Evolutionary conservation across 1,140 invertebrate genomes (phyloP), one percentile per base, ranked within the genome.

Genomic region (Choristoneura fumiferana): DNA sequence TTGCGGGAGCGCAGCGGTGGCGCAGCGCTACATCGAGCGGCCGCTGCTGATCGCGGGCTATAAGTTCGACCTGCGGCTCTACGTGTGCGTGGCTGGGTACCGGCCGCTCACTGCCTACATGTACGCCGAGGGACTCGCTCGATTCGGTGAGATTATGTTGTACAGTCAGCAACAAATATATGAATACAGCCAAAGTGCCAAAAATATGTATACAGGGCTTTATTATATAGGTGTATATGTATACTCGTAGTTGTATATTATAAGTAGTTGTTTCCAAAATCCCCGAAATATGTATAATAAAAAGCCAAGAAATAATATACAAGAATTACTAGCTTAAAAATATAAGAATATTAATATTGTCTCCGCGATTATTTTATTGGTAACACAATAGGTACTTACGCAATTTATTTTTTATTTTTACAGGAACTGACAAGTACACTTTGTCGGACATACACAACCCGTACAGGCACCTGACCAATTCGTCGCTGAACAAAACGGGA

Each of bases 381-480:
- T n/a, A n/a, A n/a, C n/a, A n/a, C n/a, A n/a, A n/a, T n/a, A n/a
- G n/a, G n/a, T n/a, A n/a, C n/a, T n/a, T n/a, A n/a, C n/a, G n/a
- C n/a, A n/a, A n/a, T n/a, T n/a, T n/a, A n/a, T n/a, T 29, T 6
- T 29, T 6, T 29, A 29, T 29, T 3, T 29, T 82, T 76, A 40
- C 92, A 90, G 89, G 89, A 3, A 96, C 95, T 0, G 94, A 95
- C 69, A 96, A 95, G 77, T 96, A 95, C 78, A 94, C 92, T 0
- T 75, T 96, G 37, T 92, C 93, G 10, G 92, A 94, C 71, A 87
- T 97, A 10, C 92, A 93, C 58, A 96, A 97, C 78, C 92, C 93
- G 0, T 97, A 95, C 81, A 91, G 95, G 39, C 96, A 97, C 82
- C 84, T 97, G 39, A 97, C 96, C 0, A 97, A 97, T 81, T 95